Base-by-base conservation (phyloP, 2,888 invertebrate species). In the Sericinus montela region DNA sequence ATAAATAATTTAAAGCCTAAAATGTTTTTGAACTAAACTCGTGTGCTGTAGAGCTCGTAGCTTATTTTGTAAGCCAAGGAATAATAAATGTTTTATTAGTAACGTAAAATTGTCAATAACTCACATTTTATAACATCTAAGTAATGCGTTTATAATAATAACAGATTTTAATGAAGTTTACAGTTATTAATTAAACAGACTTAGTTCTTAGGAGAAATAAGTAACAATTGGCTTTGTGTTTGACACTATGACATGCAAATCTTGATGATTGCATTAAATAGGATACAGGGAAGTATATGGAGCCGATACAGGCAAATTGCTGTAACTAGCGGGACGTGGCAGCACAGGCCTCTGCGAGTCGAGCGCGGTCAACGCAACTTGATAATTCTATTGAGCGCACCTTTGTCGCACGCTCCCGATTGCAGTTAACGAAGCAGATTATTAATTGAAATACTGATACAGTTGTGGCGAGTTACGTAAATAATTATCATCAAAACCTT, bases 241-340 rank as follows among this genome's bases (percentile, higher is more conserved):
- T n/a, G 8, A 14, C 19, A 36, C 83, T 85, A 75, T 87, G 84
- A 80, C 81, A 85, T 87, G 87, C 86, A 87, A 87, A 87, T 87
- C 80, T 79, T 79, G 73, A 71, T 83, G 80, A 86, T 87, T 74
- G 72, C 75, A 85, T 87, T 86, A 85, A 84, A 86, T 80, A 78
- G 72, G 63, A 69, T 71, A 76, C 69, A 73, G 75, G 65, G 72
- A 72, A 73, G 69, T 71, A 72, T 67, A 71, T 62, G 62, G 64
- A 64, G 61, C 63, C 75, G 73, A 74, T 59, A 54, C 56, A 52
- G 51, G 66, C 69, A 74, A 77, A 78, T 79, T 76, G 75, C 74
- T 85, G 86, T 85, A 85, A 85, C 75, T 69, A 77, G 72, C 65
- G 54, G 57, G 51, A 69, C 76, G 73, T 69, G 71, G 57, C 70